Conservation (phyloP, 2,888 invertebrate genomes). For the Drosophila pegasa region DNA sequence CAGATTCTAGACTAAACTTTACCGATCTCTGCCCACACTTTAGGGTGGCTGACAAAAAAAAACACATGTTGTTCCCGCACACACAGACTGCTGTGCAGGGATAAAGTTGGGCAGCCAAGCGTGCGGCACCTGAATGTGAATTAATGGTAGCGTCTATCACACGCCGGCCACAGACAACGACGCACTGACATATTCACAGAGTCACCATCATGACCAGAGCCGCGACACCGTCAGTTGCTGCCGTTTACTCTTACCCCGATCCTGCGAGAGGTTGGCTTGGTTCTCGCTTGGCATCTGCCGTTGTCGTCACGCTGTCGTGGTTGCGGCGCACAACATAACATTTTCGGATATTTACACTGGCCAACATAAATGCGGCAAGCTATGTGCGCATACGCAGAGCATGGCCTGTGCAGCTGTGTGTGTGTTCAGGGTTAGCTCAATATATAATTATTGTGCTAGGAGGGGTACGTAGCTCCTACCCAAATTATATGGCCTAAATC, state of each 20-base stretch:
- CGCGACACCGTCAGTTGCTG: constrained; percentile 36
- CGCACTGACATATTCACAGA: constrained; percentile 62
- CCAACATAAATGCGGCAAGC: constrained; percentile 55
- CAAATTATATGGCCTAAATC: too few relatives aligned
- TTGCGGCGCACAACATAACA: constrained; percentile 66
- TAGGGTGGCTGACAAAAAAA: constrained; percentile 39
- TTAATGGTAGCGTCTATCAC: constrained; percentile 81
- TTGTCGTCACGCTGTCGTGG: constrained; percentile 76
- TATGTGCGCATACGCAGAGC: constrained; percentile 31
- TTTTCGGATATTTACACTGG: constrained; percentile 72
- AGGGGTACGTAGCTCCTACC: neutral
- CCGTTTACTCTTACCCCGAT: constrained; percentile 22
- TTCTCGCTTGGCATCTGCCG: constrained; percentile 56
- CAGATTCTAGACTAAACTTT: constrained; percentile 44
- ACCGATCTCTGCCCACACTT: neutral
- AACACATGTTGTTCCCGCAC: constrained; percentile 66
- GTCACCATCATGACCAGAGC: constrained; percentile 42
- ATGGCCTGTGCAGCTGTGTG: neutral
- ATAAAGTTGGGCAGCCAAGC: constrained; percentile 67
- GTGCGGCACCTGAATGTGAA: constrained; percentile 78
- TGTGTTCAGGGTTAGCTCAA: neutral
- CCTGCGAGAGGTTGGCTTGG: constrained; percentile 4
- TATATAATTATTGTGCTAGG: neutral
- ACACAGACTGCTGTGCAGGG: constrained; percentile 16
- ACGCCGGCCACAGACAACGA: constrained; percentile 68